These are phyloP conservation scores for Smutsia temminckii DNA, from an alignment of 2,797 vertebrate species.

Conservation along the genomic window DNA sequence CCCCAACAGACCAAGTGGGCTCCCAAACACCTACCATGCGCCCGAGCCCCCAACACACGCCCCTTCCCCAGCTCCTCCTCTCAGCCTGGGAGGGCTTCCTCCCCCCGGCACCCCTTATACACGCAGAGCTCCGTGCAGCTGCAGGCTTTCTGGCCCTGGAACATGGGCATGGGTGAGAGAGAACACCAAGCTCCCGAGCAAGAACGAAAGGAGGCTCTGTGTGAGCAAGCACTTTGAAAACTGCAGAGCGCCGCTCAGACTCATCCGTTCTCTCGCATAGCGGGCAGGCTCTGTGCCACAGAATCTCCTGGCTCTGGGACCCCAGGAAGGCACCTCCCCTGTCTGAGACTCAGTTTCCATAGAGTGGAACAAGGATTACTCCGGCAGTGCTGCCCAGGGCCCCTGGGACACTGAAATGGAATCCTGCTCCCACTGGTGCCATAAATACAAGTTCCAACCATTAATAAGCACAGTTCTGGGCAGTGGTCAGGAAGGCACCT, in stretches of 20 bases:
- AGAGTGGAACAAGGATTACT: background rate
- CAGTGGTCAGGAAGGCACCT: rapidly evolving
- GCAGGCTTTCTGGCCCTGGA: background rate
- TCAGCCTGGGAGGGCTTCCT: background rate
- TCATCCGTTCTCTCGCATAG: rapidly evolving
- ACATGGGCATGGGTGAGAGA: background rate
- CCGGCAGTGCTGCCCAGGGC: background rate
- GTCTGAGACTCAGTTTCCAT: background rate
- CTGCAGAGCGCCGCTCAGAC: rapidly evolving
- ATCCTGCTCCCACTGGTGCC: background rate
- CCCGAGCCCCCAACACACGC: background rate
- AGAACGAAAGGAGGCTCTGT: too few species aligned
- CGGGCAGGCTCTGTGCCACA: background rate
- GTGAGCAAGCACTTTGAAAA: background rate
- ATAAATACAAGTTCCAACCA: background rate
- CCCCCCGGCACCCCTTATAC: too few species aligned
- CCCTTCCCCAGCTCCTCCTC: rapidly evolving
- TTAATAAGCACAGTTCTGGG: rapidly evolving
- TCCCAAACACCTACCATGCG: background rate
- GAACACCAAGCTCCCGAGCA: rapidly evolving
- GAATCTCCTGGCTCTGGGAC: background rate
- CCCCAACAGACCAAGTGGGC: background rate
- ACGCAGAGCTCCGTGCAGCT: rapidly evolving
- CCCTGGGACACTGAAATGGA: background rate
- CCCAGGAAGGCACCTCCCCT: background rate